Conservation (phyloP, 2,888 invertebrate species). For the Cataglyphis altisquamis region DNA sequence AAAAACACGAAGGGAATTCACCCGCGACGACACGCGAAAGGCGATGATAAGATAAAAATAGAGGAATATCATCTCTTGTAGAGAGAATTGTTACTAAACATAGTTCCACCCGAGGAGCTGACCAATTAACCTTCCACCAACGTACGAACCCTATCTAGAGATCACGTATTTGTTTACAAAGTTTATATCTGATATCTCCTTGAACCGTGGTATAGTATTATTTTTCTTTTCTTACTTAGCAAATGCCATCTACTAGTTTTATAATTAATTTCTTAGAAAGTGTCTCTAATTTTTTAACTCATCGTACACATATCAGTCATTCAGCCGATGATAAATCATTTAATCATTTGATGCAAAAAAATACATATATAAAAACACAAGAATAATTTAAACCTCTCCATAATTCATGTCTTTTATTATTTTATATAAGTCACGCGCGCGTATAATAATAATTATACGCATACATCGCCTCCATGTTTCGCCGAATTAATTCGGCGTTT, state of each 20-base stretch:
- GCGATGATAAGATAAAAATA: slow-evolving; percentile 34
- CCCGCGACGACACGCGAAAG: not conserved
- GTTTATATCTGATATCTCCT: slow-evolving; percentile 16
- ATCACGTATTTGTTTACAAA: slow-evolving; percentile 39
- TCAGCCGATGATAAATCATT: not conserved
- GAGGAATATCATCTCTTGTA: not conserved
- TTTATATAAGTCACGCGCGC: not conserved
- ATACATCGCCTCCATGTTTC: slow-evolving; percentile 27
- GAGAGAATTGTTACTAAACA: slow-evolving; percentile 32
- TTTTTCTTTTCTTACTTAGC: not conserved
- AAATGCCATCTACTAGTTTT: slow-evolving; percentile 21
- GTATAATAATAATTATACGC: not conserved
- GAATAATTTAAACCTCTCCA: not conserved
- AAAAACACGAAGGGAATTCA: not conserved
- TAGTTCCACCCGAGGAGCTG: slow-evolving; percentile 18
- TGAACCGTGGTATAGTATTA: slow-evolving; percentile 30
- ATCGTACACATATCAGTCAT: not conserved
- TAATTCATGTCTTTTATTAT: not conserved
- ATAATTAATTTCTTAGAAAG: not conserved
- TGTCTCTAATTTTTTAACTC: not conserved
- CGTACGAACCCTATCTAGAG: not conserved
- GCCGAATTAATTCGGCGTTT: slow-evolving; percentile 29
- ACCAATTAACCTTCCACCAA: slow-evolving; percentile 45
- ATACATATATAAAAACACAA: too few species aligned
- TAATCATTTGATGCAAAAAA: not conserved